A percentile compares a stretch with the other conserved stretches of the same genome.
These are phyloP conservation scores for Salmo trutta DNA, from an alignment of 2,797 vertebrate species.

Conservation along the genomic window DNA sequence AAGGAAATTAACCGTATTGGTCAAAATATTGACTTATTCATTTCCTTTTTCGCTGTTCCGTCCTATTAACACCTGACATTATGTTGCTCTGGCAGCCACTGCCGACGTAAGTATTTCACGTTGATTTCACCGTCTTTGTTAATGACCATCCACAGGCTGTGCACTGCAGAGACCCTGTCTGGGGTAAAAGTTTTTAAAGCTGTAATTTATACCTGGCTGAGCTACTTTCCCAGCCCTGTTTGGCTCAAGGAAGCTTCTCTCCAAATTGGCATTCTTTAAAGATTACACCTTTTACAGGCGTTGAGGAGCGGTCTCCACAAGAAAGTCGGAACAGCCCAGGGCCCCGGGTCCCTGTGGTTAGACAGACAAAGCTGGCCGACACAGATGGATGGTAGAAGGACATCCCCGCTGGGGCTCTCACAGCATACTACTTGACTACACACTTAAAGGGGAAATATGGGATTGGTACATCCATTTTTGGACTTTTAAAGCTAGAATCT, in stretches of 20 bases:
- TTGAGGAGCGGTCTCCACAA: background rate
- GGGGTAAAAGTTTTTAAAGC: background rate
- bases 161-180: conserved; percentile 4
- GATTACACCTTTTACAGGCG: conserved; percentile 1
- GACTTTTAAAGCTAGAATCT: no score
- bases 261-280: conserved; percentile 9
- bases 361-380: conserved; percentile 32
- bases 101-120: conserved; percentile 3
- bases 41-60: conserved; percentile 7
- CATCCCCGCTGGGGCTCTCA: background rate
- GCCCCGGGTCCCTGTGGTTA: background rate
- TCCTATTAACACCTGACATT: conserved; percentile 17
- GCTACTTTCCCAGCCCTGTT: conserved; percentile 1
- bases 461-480: background rate
- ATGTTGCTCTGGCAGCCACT: conserved; percentile 10
- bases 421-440: background rate
- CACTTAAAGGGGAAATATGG: background rate
- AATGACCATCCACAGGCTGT: conserved; percentile 8
- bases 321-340: conserved; percentile 11
- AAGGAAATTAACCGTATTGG: conserved; percentile 27
- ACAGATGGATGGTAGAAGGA: conserved; percentile 39
- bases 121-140: conserved; percentile 10
- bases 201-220: conserved; percentile 19
- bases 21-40: conserved; percentile 2
- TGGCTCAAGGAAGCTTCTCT: background rate